Evolutionary conservation across 2,888 invertebrate genomes (phyloP).

Genomic region (Gortyna flavago): DNA sequence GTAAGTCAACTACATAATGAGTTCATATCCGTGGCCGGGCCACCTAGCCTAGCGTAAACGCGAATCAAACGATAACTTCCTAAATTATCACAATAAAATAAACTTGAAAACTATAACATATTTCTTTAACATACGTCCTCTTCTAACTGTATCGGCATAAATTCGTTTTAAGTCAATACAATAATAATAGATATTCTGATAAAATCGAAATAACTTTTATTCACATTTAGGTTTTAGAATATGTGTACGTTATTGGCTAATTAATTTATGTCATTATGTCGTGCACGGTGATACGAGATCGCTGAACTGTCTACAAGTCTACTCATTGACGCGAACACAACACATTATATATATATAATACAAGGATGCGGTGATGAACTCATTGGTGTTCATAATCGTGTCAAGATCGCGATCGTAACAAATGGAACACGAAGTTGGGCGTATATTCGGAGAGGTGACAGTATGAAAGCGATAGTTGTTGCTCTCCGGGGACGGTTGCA

Average conservation of each 20-base stretch:
- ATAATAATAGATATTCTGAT: slow-evolving; percentile 87
- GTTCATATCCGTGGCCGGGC: slow-evolving; percentile 84
- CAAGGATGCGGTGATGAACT: slow-evolving; percentile 45
- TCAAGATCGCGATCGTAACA: slow-evolving; percentile 59
- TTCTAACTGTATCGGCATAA: slow-evolving; percentile 79
- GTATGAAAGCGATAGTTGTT: slow-evolving; percentile 76
- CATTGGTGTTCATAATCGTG: slow-evolving; percentile 63
- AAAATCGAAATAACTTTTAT: slow-evolving; percentile 89
- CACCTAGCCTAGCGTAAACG: slow-evolving; percentile 89
- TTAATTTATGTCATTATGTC: slow-evolving; percentile 77
- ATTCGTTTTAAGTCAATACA: slow-evolving; percentile 88
- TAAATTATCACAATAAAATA: slow-evolving; percentile 87
- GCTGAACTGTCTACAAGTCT: slow-evolving; percentile 67
- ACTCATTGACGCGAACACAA: slow-evolving; percentile 49
- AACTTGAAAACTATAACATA: slow-evolving; percentile 86
- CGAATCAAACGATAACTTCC: slow-evolving; percentile 86
- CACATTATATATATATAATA: slow-evolving; percentile 52
- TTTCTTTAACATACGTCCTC: slow-evolving; percentile 79
- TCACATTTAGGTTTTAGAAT: slow-evolving; percentile 89
- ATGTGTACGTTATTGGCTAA: slow-evolving; percentile 86
- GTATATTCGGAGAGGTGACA: slow-evolving; percentile 84
- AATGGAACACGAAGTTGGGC: slow-evolving; percentile 80
- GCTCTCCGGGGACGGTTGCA: slow-evolving; percentile 87
- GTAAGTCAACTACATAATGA: slow-evolving; percentile 77
- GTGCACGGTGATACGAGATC: slow-evolving; percentile 88